Evolutionary conservation across 2,113 vertebrate genomes (phyloP).

Genomic region (Polypterus senegalus): DNA sequence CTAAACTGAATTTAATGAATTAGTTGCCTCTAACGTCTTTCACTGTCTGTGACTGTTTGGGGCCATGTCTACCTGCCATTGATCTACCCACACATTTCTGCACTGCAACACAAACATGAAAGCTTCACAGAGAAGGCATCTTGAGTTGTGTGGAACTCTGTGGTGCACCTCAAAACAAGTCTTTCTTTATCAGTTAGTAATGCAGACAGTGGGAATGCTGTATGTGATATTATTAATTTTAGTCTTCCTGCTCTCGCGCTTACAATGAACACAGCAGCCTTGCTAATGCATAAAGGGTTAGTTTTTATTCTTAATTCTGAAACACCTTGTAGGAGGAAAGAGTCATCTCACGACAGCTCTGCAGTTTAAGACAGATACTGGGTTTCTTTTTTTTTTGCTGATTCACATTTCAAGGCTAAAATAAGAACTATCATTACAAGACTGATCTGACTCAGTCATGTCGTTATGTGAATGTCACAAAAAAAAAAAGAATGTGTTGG

Average conservation of each 20-base stretch:
- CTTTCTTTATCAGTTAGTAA: too few species aligned
- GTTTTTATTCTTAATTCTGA: conserved; percentile 49
- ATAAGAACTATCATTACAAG: conserved; percentile 43
- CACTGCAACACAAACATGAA: too few species aligned
- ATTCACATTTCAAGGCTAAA: conserved; percentile 65
- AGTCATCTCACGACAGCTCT: conserved; percentile 54
- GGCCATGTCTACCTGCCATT: too few species aligned
- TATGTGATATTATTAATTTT: conserved; percentile 20
- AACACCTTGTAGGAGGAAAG: conserved; percentile 47
- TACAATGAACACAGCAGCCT: not conserved
- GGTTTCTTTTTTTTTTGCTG: conserved; percentile 43
- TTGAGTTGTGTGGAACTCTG: too few species aligned
- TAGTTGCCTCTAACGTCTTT: too few species aligned
- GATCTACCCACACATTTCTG: too few species aligned
- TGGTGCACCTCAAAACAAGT: too few species aligned
- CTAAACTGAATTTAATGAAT: too few species aligned
- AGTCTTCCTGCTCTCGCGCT: conserved; percentile 11
- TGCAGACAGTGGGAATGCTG: too few species aligned
- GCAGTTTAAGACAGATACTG: conserved; percentile 35
- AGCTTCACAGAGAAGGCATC: too few species aligned
- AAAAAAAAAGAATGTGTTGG: too few species aligned
- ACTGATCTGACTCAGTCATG: conserved; percentile 3
- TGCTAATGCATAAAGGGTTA: conserved; percentile 15
- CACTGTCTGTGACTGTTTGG: too few species aligned
- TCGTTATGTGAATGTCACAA: not conserved